Base-by-base conservation (phyloP, 2,797 vertebrate species). In the Acomys russatus region DNA sequence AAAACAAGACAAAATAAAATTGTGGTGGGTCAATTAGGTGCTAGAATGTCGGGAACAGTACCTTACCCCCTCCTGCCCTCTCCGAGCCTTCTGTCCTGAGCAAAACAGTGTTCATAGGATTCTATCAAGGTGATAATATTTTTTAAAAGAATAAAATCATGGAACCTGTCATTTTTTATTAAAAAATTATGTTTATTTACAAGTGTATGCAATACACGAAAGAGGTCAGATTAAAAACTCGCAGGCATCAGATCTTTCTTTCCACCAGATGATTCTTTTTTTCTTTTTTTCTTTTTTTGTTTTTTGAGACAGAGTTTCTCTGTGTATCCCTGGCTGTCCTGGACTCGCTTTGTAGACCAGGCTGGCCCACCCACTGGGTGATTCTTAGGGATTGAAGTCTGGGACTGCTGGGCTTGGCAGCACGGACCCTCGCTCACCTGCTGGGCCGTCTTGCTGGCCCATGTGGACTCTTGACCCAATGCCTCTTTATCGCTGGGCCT, bases 401-500 rank as follows among this genome's bases (percentile, higher is more conserved):
- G 84, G 12, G 56, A 17, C 9, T n/a, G 2, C 38, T 9, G 18
- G 51, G 23, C 28, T 87, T 59, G 68, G 14, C 68, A 87, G 33
- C n/a, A 71, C n/a, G 22, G 4, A 38, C 22, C 51, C 85, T 56
- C 23, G 20, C 33, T 51, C 28, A 59, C 68, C 8, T 10, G 51
- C 68, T 73, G 66, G 71, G 51, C 12, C 51, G 71, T 87, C n/a
- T 28, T 38, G n/a, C 33, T 38, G 49, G n/a, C 33, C 51, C 51
- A 87, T 94, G 33, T 85, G 18, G 88, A 94, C 79, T 89, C 89
- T 92, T 97, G 68, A 93, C 51, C 68, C 87, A 63, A n/a, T 61
- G 63, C 20, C 88, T 95, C 38, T 80, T 96, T 96, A 49, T 95
- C 90, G 84, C 35, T 88, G 56, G 85, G 51, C 18, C 51, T 28